A percentile compares a stretch with the other conserved stretches of the same genome.
Conservation (phyloP, 2,888 invertebrate species). For the Nipponacmea schrenckii region DNA sequence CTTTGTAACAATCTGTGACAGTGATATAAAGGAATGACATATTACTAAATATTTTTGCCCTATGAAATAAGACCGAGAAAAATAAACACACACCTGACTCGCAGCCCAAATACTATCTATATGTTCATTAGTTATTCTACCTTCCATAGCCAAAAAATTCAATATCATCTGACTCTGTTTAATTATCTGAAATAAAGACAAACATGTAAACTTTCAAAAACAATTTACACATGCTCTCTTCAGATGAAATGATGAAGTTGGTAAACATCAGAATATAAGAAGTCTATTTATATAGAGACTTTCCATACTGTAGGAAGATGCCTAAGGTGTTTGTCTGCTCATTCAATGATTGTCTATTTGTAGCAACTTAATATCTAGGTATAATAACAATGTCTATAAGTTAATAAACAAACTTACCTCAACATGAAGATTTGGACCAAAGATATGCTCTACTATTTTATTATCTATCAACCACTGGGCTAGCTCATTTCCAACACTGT, state of each 20-base stretch:
- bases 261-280: background rate
- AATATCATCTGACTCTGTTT: conserved; percentile 94
- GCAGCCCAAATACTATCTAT: conserved; percentile 95
- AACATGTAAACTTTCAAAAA: background rate
- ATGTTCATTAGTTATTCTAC: conserved; percentile 88
- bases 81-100: conserved; percentile 74
- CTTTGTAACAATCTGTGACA: too few species aligned
- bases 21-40: too few species aligned
- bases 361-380: too few species aligned
- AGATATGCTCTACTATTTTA: conserved; percentile 91
- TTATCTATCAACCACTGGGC: conserved; percentile 89
- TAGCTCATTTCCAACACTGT: conserved; percentile 74
- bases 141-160: conserved; percentile 92
- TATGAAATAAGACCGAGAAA: too few species aligned
- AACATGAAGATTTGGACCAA: conserved; percentile 96
- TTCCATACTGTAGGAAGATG: too few species aligned
- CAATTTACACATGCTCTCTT: too few species aligned
- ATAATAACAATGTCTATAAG: too few species aligned
- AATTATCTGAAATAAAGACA: conserved; percentile 75
- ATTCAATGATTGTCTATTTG: too few species aligned
- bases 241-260: background rate
- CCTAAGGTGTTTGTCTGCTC: too few species aligned
- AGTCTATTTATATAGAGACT: background rate
- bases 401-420: conserved; percentile 74
- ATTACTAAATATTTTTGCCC: too few species aligned